A percentile compares a stretch with the other conserved stretches of the same genome.
Evolutionary conservation across 2,797 vertebrate genomes (phyloP).

Genomic region (Microctenopoma steveboyesi): DNA sequence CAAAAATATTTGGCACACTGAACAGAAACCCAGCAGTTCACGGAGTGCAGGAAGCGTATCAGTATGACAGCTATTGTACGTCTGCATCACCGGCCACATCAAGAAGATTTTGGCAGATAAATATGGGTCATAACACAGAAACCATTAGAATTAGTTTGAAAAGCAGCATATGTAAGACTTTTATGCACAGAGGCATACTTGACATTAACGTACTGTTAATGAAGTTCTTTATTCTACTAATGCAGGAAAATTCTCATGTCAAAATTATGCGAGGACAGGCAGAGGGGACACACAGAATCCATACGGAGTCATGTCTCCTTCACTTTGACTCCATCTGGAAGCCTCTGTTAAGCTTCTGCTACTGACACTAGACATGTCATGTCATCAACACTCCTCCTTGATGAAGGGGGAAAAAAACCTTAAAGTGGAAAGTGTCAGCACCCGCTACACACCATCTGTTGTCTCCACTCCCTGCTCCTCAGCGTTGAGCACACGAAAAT

Average conservation of each 20-base stretch:
- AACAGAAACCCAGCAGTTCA: constrained; percentile 38
- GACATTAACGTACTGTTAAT: neutral
- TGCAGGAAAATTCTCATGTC: neutral
- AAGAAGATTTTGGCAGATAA: neutral
- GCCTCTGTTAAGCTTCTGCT: constrained; percentile 43
- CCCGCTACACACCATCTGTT: constrained; percentile 53
- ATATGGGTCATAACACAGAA: constrained; percentile 5
- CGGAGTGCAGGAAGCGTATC: constrained; percentile 7
- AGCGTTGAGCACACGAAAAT: constrained; percentile 1
- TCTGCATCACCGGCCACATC: neutral
- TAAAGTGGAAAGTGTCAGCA: constrained; percentile 52
- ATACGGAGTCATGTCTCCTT: constrained; percentile 63
- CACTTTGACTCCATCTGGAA: constrained; percentile 62
- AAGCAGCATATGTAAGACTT: neutral
- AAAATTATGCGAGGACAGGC: constrained; percentile 24
- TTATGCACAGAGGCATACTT: neutral
- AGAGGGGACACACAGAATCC: constrained; percentile 57
- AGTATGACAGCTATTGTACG: neutral
- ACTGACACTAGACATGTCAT: constrained; percentile 37
- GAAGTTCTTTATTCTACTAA: neutral
- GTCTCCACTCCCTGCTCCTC: constrained; percentile 13
- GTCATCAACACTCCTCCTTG: constrained; percentile 48
- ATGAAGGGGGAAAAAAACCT: constrained; percentile 14
- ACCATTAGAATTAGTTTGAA: neutral
- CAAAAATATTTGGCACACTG: constrained; percentile 19